Percentiles rank a stretch among this genome's conserved stretches.
phyloP scores from a whole-genome alignment of 2,888 invertebrate species.

The Drosophila histrio region DNA sequence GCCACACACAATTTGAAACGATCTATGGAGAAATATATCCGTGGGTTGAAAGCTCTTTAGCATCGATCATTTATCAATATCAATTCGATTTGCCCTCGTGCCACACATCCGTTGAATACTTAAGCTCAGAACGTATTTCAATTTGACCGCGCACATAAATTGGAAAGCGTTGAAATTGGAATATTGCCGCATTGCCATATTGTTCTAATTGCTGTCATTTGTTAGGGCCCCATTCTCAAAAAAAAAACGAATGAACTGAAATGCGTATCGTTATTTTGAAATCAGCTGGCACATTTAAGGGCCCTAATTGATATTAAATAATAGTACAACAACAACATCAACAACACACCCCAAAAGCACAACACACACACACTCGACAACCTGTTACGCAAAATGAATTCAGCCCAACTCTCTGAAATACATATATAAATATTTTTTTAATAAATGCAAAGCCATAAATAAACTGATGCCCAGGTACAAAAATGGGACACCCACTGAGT shows the following conservation, averaged over 20 bases:
- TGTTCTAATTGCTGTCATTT: constrained; percentile 77
- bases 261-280: constrained; percentile 77
- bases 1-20: constrained; percentile 25
- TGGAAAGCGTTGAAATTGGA: constrained; percentile 66
- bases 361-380: constrained; percentile 44
- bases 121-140: constrained; percentile 42
- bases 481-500: constrained; percentile 35
- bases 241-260: constrained; percentile 51
- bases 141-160: constrained; percentile 56
- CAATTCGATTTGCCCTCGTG: constrained; percentile 48
- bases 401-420: constrained; percentile 9
- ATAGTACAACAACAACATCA: constrained; percentile 50
- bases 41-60: constrained; percentile 48
- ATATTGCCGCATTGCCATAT: constrained; percentile 68
- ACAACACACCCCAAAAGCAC: constrained; percentile 7
- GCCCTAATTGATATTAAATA: constrained; percentile 76
- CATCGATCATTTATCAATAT: constrained; percentile 73
- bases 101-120: constrained; percentile 38
- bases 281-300: constrained; percentile 63
- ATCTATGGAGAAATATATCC: constrained; percentile 8
- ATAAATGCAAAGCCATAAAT: constrained; percentile 78
- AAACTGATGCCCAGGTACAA: constrained; percentile 68
- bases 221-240: constrained; percentile 37
- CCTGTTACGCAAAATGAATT: constrained; percentile 63
- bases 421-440: constrained; percentile 47